Conservation (phyloP, 2,113 vertebrate genomes). For the Calonectris borealis region DNA sequence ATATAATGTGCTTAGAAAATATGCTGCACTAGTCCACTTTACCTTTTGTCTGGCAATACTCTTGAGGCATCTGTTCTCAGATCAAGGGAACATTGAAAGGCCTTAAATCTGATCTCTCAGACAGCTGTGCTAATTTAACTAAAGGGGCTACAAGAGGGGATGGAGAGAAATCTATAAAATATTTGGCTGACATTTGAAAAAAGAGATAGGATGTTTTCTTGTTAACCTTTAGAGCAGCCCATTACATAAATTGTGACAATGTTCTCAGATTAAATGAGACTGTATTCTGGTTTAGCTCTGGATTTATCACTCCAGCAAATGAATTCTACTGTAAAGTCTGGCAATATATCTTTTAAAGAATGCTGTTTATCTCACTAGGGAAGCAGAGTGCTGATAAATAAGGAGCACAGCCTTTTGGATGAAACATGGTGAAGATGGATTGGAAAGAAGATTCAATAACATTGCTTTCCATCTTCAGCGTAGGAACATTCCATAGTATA, state of each 20-base stretch:
- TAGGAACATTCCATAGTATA: background rate
- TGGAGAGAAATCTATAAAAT: slow-evolving; percentile 60
- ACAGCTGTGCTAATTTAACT: slow-evolving; percentile 66
- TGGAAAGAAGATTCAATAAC: background rate
- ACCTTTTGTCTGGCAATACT: slow-evolving; percentile 53
- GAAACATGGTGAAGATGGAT: background rate
- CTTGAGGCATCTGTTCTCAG: slow-evolving; percentile 43
- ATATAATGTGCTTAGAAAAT: slow-evolving; percentile 21
- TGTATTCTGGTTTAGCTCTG: slow-evolving; percentile 42
- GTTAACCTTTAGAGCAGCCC: slow-evolving; percentile 58
- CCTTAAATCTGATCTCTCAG: slow-evolving; percentile 60
- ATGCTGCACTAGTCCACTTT: slow-evolving; percentile 1
- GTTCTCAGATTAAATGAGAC: slow-evolving; percentile 42
- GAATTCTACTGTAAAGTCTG: slow-evolving; percentile 61
- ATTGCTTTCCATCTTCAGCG: background rate
- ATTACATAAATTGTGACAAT: slow-evolving; percentile 63
- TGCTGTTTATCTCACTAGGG: slow-evolving; percentile 61
- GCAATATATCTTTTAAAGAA: slow-evolving; percentile 55
- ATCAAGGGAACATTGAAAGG: slow-evolving; percentile 43
- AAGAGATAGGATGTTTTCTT: slow-evolving; percentile 67
- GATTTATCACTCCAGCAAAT: slow-evolving; percentile 62
- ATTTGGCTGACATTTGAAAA: slow-evolving; percentile 68
- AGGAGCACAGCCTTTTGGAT: slow-evolving; percentile 22
- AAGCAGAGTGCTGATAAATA: slow-evolving; percentile 56
- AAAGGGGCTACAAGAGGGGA: slow-evolving; percentile 32